Evolutionary conservation across 2,888 invertebrate genomes (phyloP).

Genomic region (Dynastes maya): DNA sequence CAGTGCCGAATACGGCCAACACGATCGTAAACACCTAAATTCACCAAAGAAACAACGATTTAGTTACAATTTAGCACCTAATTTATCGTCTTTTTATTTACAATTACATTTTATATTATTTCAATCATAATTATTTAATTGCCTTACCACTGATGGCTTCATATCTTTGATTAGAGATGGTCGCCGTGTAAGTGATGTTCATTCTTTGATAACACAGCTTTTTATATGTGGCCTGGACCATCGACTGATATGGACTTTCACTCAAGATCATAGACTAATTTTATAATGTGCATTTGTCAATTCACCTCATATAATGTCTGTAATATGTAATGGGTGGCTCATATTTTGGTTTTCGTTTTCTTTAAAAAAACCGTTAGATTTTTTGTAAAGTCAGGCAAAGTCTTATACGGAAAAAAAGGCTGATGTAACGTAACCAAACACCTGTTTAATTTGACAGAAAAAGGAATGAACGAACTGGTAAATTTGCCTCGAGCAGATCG

Average conservation of each 20-base stretch:
- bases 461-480: too few relatives aligned
- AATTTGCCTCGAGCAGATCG: too few relatives aligned
- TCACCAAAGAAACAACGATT: neutral
- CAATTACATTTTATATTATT: neutral
- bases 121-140: neutral
- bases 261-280: slow-evolving; percentile 26
- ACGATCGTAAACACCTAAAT: slow-evolving; percentile 62
- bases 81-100: neutral
- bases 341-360: neutral
- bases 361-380: neutral
- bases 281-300: slow-evolving; percentile 4
- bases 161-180: slow-evolving; percentile 53
- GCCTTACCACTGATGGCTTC: slow-evolving; percentile 53
- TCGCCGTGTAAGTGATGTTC: slow-evolving; percentile 9
- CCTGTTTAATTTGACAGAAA: too few relatives aligned
- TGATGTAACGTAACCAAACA: too few relatives aligned
- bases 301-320: slow-evolving; percentile 9
- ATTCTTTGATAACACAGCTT: slow-evolving; percentile 16
- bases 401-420: too few relatives aligned
- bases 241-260: slow-evolving; percentile 28
- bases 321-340: neutral
- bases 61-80: too few relatives aligned
- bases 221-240: slow-evolving; percentile 29
- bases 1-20: slow-evolving; percentile 56
- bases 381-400: too few relatives aligned